These are phyloP conservation scores for Perca fluviatilis DNA, from an alignment of 2,113 vertebrate species.

Conservation along the genomic window DNA sequence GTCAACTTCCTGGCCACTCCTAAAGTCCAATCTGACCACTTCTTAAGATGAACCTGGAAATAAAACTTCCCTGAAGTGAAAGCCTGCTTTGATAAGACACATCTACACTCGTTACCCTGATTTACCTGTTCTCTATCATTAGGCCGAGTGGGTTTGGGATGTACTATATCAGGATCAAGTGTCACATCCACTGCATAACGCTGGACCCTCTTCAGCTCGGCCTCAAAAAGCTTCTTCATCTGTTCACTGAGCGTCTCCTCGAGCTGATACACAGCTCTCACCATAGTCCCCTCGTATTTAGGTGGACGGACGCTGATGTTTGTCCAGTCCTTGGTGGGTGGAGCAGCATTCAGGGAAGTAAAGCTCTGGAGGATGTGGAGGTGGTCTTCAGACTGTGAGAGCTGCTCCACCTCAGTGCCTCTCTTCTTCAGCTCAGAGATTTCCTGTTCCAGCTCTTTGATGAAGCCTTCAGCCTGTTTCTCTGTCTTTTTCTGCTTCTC, in stretches of 20 bases:
- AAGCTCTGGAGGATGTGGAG: slow-evolving; percentile 15
- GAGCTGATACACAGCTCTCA: slow-evolving; percentile 16
- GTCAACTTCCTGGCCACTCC: too few relatives aligned
- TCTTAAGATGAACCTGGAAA: neutral
- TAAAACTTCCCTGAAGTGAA: slow-evolving; percentile 12
- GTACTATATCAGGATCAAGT: slow-evolving; percentile 13
- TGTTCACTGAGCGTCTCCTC: slow-evolving; percentile 3
- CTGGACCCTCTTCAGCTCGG: slow-evolving; percentile 6
- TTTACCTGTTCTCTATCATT: neutral
- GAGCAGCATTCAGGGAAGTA: neutral
- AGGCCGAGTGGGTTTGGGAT: neutral
- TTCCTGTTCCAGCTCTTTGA: slow-evolving; percentile 38
- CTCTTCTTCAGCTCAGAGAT: slow-evolving; percentile 21
- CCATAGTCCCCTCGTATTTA: slow-evolving; percentile 18
- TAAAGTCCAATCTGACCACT: too few relatives aligned
- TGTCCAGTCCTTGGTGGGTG: slow-evolving; percentile 17
- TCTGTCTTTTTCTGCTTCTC: slow-evolving; percentile 11
- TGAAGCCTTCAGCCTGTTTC: slow-evolving; percentile 33
- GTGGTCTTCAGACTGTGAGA: slow-evolving; percentile 9
- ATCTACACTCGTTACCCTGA: too few relatives aligned
- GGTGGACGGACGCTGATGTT: neutral
- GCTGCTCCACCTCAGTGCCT: slow-evolving; percentile 6
- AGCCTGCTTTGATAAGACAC: neutral
- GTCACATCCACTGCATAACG: slow-evolving; percentile 12
- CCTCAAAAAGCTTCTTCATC: neutral